Evolutionary conservation across 2,888 invertebrate species (phyloP).

Genomic region (Machimus atricapillus): DNA sequence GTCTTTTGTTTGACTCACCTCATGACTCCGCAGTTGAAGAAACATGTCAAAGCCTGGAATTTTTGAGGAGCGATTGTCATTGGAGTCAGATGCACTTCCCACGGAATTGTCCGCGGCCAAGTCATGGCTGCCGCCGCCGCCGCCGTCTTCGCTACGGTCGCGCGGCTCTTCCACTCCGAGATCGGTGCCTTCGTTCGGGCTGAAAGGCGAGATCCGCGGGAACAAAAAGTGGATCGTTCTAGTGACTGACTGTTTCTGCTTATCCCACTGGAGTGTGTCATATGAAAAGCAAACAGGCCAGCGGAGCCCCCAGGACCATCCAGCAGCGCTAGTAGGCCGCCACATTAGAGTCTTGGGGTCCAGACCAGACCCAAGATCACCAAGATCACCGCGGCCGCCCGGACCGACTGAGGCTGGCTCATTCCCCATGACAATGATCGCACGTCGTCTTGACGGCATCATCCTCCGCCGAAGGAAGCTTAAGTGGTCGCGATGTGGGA

Average conservation of each 20-base stretch:
- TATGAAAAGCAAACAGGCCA: conserved; percentile 23
- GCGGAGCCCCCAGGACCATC: neutral
- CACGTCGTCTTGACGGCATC: conserved; percentile 38
- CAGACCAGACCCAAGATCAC: neutral
- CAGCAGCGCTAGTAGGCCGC: neutral
- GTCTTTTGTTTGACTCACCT: conserved; percentile 15
- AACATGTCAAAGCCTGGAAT: conserved; percentile 36
- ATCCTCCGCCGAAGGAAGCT: conserved; percentile 30
- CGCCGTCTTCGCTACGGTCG: neutral
- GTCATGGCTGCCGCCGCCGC: neutral
- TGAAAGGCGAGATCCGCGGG: conserved; percentile 33
- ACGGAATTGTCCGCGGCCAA: conserved; percentile 12
- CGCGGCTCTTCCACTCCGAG: neutral
- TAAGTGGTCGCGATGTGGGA: conserved; percentile 37
- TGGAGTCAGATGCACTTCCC: conserved; percentile 21
- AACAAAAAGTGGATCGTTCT: conserved; percentile 30
- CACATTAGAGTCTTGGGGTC: neutral
- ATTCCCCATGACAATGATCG: conserved; percentile 32
- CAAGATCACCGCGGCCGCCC: neutral
- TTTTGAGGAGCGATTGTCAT: conserved; percentile 33
- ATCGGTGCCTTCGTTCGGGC: conserved; percentile 24
- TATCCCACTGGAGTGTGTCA: conserved; percentile 37
- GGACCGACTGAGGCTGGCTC: neutral
- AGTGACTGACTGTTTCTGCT: conserved; percentile 25
- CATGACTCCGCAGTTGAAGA: conserved; percentile 28